Evolutionary conservation across 2,113 vertebrate species (phyloP).

Genomic region (Dinomys branickii): DNA sequence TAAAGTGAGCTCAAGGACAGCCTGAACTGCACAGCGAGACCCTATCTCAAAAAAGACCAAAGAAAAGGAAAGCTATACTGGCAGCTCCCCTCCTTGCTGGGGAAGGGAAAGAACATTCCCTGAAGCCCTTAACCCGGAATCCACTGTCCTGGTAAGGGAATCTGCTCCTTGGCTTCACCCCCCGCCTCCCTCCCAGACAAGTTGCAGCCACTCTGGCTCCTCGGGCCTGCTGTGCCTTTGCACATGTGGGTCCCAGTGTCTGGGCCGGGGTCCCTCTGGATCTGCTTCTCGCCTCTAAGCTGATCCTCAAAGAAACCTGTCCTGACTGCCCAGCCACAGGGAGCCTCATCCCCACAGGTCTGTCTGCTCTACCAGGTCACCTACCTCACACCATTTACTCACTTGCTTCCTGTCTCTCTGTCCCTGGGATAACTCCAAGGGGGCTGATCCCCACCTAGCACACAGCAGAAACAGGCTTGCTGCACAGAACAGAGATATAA

Average conservation of each 20-base stretch:
- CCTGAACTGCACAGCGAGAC: too few relatives aligned
- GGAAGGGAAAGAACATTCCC: neutral
- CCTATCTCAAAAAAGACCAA: too few relatives aligned
- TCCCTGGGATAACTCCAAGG: neutral
- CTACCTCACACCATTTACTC: neutral
- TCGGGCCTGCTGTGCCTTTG: neutral
- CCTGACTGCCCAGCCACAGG: neutral
- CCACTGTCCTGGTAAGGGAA: too few relatives aligned
- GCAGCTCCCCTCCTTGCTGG: neutral
- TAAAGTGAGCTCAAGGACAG: too few relatives aligned
- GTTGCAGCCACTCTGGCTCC: neutral
- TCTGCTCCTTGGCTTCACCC: neutral
- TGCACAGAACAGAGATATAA: fast-evolving
- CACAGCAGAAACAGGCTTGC: neutral
- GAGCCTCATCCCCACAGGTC: neutral
- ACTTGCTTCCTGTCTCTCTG: neutral
- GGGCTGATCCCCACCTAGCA: neutral
- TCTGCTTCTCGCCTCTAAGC: neutral
- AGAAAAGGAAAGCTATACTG: too few relatives aligned
- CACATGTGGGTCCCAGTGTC: neutral
- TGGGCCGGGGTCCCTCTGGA: neutral
- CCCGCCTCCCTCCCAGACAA: neutral
- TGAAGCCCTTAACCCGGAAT: neutral
- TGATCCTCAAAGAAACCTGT: neutral
- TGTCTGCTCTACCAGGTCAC: neutral